These are phyloP conservation scores for Hofmannophila pseudospretella DNA, from an alignment of 2,888 invertebrate genomes.

Conservation along the genomic window DNA sequence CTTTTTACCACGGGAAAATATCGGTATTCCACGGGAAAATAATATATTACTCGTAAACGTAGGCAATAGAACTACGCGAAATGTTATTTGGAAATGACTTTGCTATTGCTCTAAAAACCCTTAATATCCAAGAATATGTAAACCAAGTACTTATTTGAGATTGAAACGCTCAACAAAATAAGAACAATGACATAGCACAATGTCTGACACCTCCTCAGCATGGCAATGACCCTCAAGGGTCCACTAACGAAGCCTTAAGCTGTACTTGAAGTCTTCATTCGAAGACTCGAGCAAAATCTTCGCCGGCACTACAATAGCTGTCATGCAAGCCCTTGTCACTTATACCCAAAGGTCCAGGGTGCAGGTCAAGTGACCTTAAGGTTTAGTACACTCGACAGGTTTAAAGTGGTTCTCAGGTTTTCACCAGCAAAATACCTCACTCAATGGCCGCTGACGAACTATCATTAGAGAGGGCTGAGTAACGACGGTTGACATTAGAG, in stretches of 20 bases:
- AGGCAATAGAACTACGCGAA: too few relatives aligned
- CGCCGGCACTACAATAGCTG: conserved; percentile 4
- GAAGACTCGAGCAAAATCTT: neutral
- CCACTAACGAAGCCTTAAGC: conserved; percentile 32
- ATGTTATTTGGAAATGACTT: too few relatives aligned
- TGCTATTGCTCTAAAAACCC: too few relatives aligned
- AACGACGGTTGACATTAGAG: conserved; percentile 21
- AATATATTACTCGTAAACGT: too few relatives aligned
- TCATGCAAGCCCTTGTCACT: neutral
- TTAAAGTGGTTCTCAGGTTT: conserved; percentile 12
- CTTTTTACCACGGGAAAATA: too few relatives aligned
- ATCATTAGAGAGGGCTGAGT: conserved; percentile 22
- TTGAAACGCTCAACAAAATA: too few relatives aligned
- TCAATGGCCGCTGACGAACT: conserved; percentile 32
- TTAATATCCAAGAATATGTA: too few relatives aligned
- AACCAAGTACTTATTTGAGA: too few relatives aligned
- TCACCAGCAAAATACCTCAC: conserved; percentile 23
- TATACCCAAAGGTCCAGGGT: neutral
- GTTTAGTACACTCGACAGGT: too few relatives aligned
- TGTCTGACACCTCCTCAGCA: too few relatives aligned
- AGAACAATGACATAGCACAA: neutral
- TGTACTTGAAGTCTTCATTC: conserved; percentile 9
- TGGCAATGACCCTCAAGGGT: conserved; percentile 25
- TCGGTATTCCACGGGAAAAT: too few relatives aligned
- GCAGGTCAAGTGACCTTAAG: conserved; percentile 9